Evolutionary conservation across 1,140 invertebrate genomes (phyloP).

Genomic region (Drosophila setifemur): DNA sequence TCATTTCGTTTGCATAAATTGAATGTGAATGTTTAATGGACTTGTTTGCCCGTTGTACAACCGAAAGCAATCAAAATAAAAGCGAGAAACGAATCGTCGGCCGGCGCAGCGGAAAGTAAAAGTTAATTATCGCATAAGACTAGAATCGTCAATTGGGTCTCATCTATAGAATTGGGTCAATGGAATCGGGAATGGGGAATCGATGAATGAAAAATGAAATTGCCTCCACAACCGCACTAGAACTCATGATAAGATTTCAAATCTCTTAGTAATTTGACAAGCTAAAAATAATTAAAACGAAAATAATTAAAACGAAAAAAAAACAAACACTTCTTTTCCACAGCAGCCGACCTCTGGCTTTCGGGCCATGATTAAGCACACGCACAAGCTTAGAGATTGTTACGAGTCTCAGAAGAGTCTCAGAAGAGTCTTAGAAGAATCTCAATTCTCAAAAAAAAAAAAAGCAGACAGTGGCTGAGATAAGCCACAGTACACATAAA

Average conservation of each 20-base stretch:
- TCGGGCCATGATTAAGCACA: constrained; percentile 15
- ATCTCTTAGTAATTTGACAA: constrained; percentile 13
- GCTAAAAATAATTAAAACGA: constrained; percentile 10
- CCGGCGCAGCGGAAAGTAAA: constrained; percentile 53
- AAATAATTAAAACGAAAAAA: no score
- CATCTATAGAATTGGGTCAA: constrained; percentile 49
- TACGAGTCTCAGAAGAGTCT: neutral
- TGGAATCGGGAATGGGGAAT: constrained; percentile 43
- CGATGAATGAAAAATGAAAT: constrained; percentile 48
- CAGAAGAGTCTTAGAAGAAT: no score
- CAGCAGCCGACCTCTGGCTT: neutral
- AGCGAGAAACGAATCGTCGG: neutral
- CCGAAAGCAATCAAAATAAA: constrained; percentile 23
- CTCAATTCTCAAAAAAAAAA: constrained; percentile 1
- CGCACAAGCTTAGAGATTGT: neutral
- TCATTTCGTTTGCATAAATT: constrained; percentile 65
- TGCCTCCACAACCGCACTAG: constrained; percentile 11
- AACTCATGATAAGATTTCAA: constrained; percentile 7
- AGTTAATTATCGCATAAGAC: constrained; percentile 50
- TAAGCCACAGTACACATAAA: constrained; percentile 27
- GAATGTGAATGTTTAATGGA: constrained; percentile 41
- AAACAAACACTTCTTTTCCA: constrained; percentile 2
- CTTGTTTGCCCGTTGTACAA: constrained; percentile 37
- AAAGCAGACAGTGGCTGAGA: no score
- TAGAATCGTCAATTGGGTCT: constrained; percentile 33